Percentiles rank a stretch among this genome's conserved stretches.
phyloP scores from a whole-genome alignment of 2,797 vertebrate genomes.

The Novumbra hubbsi region DNA sequence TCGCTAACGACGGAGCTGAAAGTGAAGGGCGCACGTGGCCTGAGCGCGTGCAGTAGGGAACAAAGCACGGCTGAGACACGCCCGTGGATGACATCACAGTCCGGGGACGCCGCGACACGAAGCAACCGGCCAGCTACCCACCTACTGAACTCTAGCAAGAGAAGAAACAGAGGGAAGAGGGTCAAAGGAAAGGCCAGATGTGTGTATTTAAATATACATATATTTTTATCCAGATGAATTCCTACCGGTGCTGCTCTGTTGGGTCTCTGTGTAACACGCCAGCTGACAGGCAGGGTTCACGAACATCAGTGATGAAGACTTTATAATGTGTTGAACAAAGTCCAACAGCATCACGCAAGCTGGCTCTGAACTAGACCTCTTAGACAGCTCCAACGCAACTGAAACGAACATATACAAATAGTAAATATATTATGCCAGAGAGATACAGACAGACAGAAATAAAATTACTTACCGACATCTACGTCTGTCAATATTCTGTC shows the following conservation, averaged over 20 bases:
- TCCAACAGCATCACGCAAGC: slow-evolving; percentile 96
- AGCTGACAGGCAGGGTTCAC: slow-evolving; percentile 81
- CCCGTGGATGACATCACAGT: slow-evolving; percentile 81
- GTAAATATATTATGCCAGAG: background rate
- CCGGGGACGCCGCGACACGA: slow-evolving; percentile 86
- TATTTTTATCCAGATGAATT: background rate
- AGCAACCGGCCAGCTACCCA: slow-evolving; percentile 91
- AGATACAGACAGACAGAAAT: background rate
- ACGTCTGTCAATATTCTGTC: slow-evolving; percentile 95
- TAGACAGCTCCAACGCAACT: slow-evolving; percentile 92
- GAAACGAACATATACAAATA: slow-evolving; percentile 25
- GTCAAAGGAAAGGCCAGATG: background rate
- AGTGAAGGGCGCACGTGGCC: slow-evolving; percentile 79
- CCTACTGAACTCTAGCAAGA: slow-evolving; percentile 85
- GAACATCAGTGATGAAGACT: slow-evolving; percentile 95
- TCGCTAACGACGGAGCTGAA: slow-evolving; percentile 82
- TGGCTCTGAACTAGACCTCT: slow-evolving; percentile 89
- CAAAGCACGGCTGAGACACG: slow-evolving; percentile 83
- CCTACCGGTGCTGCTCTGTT: slow-evolving; percentile 81
- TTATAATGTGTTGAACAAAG: slow-evolving; percentile 96
- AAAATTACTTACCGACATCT: slow-evolving; percentile 84
- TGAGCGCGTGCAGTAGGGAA: slow-evolving; percentile 88
- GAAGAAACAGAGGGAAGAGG: background rate
- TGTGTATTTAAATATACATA: background rate
- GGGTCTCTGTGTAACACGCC: slow-evolving; percentile 73